Evolutionary conservation across 2,113 vertebrate species (phyloP).

Genomic region (Podarcis cretensis): DNA sequence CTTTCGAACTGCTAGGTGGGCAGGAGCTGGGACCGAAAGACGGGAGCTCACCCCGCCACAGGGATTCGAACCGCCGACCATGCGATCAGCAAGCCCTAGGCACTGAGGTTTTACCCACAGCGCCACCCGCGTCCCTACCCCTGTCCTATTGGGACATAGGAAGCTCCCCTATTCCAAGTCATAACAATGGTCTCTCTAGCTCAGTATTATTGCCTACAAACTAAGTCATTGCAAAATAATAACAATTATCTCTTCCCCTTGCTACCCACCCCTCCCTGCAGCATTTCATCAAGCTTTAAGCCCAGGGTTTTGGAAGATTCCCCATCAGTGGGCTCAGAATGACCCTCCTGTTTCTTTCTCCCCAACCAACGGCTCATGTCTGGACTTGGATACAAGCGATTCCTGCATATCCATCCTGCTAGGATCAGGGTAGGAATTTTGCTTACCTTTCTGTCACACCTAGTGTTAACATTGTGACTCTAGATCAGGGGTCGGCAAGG

Average conservation of each 20-base stretch:
- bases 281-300: constrained; percentile 80
- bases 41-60: too few relatives aligned
- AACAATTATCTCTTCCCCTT: not conserved
- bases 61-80: too few relatives aligned
- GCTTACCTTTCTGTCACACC: too few relatives aligned
- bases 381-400: constrained; percentile 82
- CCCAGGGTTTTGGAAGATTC: constrained; percentile 81
- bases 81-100: too few relatives aligned
- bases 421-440: constrained; percentile 79
- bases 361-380: constrained; percentile 63
- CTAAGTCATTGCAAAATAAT: not conserved
- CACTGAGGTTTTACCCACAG: too few relatives aligned
- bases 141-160: not conserved
- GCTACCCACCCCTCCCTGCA: constrained; percentile 27
- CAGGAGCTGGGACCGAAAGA: too few relatives aligned
- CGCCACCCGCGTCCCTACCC: too few relatives aligned
- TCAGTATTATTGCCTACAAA: not conserved
- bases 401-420: constrained; percentile 82
- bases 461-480: too few relatives aligned
- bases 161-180: not conserved
- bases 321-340: constrained; percentile 74
- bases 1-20: too few relatives aligned
- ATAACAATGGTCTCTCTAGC: not conserved
- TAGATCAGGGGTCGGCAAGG: too few relatives aligned
- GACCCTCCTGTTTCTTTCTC: constrained; percentile 75